phyloP scores from a whole-genome alignment of 1,140 invertebrate species.

The Philopotamus ludificatus region DNA sequence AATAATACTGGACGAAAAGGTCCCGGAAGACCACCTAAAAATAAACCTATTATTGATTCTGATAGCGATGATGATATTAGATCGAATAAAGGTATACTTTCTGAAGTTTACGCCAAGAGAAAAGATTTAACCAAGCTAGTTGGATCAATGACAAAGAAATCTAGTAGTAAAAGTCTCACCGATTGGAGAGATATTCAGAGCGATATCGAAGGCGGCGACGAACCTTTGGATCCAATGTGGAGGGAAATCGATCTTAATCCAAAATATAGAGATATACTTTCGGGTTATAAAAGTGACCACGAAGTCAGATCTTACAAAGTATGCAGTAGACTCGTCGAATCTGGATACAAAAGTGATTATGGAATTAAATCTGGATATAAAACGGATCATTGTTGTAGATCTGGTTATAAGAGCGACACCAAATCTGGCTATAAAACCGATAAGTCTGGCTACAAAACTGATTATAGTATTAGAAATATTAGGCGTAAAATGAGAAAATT shows the following conservation, averaged over 20 bases:
- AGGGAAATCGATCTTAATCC: conserved; percentile 63
- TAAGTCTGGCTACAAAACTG: conserved; percentile 59
- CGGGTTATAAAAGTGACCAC: conserved; percentile 59
- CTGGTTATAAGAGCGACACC: conserved; percentile 60
- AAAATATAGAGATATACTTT: conserved; percentile 60
- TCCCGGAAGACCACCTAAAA: conserved; percentile 55
- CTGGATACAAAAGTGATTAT: conserved; percentile 61
- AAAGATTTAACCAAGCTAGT: conserved; percentile 55
- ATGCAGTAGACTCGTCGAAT: conserved; percentile 60
- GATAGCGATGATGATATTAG: conserved; percentile 50
- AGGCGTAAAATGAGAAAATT: conserved; percentile 54
- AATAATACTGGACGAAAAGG: conserved; percentile 49
- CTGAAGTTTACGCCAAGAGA: conserved; percentile 54
- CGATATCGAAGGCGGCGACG: conserved; percentile 54
- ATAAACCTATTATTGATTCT: conserved; percentile 53
- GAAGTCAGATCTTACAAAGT: conserved; percentile 57
- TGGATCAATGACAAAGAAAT: conserved; percentile 48
- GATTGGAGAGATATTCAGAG: conserved; percentile 54
- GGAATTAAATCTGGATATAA: conserved; percentile 56
- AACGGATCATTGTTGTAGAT: conserved; percentile 55
- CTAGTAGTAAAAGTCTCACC: conserved; percentile 46
- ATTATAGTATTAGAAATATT: conserved; percentile 58
- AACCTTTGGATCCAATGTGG: conserved; percentile 59
- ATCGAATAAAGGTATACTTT: conserved; percentile 49
- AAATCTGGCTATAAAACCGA: conserved; percentile 63